Conservation (phyloP, 2,113 vertebrate genomes). For the Clarias batrachus region DNA sequence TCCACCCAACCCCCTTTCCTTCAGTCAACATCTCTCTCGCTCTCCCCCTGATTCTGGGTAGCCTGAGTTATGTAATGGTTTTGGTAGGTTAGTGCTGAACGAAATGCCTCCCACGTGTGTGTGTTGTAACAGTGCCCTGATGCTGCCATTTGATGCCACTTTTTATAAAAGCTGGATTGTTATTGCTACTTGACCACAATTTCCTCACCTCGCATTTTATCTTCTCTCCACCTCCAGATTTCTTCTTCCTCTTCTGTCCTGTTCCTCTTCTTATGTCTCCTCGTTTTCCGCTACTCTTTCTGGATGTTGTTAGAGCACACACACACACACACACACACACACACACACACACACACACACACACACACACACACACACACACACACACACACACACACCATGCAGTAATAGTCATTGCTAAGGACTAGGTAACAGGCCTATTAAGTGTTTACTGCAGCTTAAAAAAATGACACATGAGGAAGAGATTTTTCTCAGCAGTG, state of each 20-base stretch:
- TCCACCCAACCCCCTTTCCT: constrained; percentile 29
- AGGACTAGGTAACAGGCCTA: background rate
- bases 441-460: background rate
- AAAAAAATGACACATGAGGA: background rate
- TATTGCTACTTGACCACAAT: constrained; percentile 15
- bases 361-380: background rate
- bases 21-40: constrained; percentile 33
- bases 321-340: background rate
- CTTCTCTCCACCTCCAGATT: constrained; percentile 5
- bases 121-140: constrained; percentile 30
- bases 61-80: constrained; percentile 48
- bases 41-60: constrained; percentile 24
- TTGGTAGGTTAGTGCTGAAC: constrained; percentile 44
- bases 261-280: background rate
- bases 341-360: background rate
- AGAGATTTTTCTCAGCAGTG: background rate
- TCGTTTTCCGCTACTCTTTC: background rate
- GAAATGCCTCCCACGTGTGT: constrained; percentile 43
- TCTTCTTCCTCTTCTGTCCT: background rate
- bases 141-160: background rate
- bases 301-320: constrained; percentile 24
- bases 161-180: background rate
- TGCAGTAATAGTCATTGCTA: background rate
- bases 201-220: background rate
- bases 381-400: background rate